Evolutionary conservation across 2,113 vertebrate genomes (phyloP).

Genomic region (Rattus norvegicus): DNA sequence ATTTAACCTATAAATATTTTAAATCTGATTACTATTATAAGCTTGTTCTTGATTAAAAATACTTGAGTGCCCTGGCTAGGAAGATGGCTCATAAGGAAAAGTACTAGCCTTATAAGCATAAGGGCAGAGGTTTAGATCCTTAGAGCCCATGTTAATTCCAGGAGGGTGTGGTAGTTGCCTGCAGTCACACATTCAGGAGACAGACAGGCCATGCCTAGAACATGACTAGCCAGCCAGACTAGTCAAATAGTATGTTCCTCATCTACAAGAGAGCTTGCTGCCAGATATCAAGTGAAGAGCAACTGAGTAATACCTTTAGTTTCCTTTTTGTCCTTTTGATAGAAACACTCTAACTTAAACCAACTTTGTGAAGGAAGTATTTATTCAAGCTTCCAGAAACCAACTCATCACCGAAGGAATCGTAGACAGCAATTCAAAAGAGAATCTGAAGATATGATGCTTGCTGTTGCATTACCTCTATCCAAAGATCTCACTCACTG

Average conservation of each 20-base stretch:
- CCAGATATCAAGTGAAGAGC: not conserved
- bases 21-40: not conserved
- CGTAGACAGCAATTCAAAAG: not conserved
- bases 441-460: not conserved
- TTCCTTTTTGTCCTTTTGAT: not conserved
- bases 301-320: not conserved
- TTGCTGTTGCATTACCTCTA: not conserved
- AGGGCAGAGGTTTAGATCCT: not conserved
- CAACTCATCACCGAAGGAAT: not conserved
- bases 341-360: not conserved
- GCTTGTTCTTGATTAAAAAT: not conserved
- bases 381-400: not conserved
- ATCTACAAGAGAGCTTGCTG: not conserved
- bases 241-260: not conserved
- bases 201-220: not conserved
- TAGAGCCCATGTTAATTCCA: not conserved
- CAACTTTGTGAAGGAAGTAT: not conserved
- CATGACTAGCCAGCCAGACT: not conserved
- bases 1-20: not conserved
- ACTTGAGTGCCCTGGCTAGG: not conserved
- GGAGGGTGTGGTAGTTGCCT: not conserved
- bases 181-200: not conserved
- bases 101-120: not conserved
- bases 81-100: not conserved
- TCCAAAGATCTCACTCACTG: not conserved